These are phyloP conservation scores for Camponotus fellah DNA, from an alignment of 2,888 invertebrate species.

Conservation along the genomic window DNA sequence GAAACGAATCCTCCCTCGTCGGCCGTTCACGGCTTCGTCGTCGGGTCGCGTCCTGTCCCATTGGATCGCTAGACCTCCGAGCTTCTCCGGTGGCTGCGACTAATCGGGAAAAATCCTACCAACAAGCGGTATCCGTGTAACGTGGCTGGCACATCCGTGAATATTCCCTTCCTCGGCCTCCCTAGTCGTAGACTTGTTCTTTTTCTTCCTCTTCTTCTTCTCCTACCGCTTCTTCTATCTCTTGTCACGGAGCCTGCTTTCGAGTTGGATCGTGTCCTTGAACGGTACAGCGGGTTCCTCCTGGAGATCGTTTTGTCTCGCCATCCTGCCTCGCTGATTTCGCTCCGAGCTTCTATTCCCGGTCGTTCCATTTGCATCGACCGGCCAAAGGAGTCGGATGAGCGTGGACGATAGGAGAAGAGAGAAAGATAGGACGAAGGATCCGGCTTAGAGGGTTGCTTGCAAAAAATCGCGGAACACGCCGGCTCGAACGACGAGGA, in stretches of 20 bases:
- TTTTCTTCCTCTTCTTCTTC: constrained; percentile 35
- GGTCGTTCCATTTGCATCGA: constrained; percentile 76
- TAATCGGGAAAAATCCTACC: constrained; percentile 58
- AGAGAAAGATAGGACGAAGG: constrained; percentile 25
- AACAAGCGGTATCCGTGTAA: constrained; percentile 66
- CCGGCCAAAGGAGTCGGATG: constrained; percentile 61
- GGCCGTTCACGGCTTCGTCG: constrained; percentile 2
- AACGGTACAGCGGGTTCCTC: constrained; percentile 71
- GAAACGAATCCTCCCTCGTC: constrained; percentile 6
- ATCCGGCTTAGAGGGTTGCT: constrained; percentile 67
- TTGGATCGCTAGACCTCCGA: constrained; percentile 54
- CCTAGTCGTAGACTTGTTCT: constrained; percentile 14
- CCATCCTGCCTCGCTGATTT: constrained; percentile 52
- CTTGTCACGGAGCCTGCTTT: constrained; percentile 77
- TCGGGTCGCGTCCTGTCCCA: constrained; percentile 32
- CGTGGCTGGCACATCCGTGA: constrained; percentile 48
- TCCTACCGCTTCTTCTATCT: constrained; percentile 62
- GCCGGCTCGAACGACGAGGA: constrained; percentile 61
- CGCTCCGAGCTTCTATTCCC: constrained; percentile 68
- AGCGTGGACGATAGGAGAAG: constrained; percentile 4
- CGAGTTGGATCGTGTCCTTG: constrained; percentile 80
- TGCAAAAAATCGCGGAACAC: constrained; percentile 72
- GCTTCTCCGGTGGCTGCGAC: constrained; percentile 55
- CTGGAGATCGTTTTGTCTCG: constrained; percentile 63
- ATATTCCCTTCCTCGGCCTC: constrained; percentile 37